Evolutionary conservation across 2,113 vertebrate species (phyloP).

Genomic region (Tragelaphus strepsiceros): DNA sequence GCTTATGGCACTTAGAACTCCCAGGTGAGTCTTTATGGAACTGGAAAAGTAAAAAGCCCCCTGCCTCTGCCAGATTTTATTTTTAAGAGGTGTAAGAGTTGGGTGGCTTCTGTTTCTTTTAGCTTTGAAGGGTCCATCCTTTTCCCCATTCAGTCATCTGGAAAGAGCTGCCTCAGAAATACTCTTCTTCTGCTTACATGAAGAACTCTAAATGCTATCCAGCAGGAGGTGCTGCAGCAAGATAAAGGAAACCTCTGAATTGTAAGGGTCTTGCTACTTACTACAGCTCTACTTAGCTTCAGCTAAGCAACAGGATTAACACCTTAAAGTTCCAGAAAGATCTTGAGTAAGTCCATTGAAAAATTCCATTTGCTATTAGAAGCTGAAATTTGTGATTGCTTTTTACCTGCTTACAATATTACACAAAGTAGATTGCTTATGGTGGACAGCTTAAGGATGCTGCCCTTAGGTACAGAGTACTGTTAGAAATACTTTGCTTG

Average conservation of each 20-base stretch:
- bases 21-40: constrained; percentile 13
- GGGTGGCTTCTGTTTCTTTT: constrained; percentile 32
- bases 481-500: constrained; percentile 27
- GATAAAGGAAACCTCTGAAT: neutral
- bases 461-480: neutral
- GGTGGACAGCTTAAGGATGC: neutral
- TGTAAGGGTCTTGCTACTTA: constrained; percentile 29
- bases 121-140: constrained; percentile 35
- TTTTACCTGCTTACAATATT: constrained; percentile 13
- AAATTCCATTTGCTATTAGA: constrained; percentile 32
- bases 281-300: neutral
- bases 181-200: constrained; percentile 53
- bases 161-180: constrained; percentile 37
- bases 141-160: constrained; percentile 22
- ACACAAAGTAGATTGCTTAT: neutral
- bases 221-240: constrained; percentile 70
- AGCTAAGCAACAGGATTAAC: constrained; percentile 55
- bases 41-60: constrained; percentile 9
- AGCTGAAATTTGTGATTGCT: neutral
- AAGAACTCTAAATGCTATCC: constrained; percentile 58
- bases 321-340: constrained; percentile 60
- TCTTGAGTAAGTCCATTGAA: constrained; percentile 67
- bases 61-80: neutral
- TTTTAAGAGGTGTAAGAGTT: constrained; percentile 43
- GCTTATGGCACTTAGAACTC: constrained; percentile 18